Evolutionary conservation across 2,888 invertebrate genomes (phyloP), one percentile per base, ranked within the genome.

Genomic region (Sepioteuthis lessoniana): DNA sequence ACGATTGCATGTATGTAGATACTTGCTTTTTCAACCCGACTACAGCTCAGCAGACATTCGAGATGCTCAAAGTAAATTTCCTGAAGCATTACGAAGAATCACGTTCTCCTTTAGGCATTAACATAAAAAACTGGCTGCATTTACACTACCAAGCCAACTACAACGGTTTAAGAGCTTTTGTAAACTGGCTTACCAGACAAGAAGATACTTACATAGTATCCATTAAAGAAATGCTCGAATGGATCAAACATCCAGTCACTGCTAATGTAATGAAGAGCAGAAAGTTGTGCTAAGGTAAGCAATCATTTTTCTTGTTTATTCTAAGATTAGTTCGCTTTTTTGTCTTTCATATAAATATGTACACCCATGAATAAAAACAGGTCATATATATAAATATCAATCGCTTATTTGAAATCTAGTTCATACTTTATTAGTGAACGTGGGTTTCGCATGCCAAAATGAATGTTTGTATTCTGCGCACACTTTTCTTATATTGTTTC

Each of bases 31-130:
- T 95, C 37, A 95, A 95, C 47, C 95, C 96, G 13, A 94, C 94
- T 21, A 95, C 95, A 16, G 95, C 95, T n/a, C 95, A 95, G 31
- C 95, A 96, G 35, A 96, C 96, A 8, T 95, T 95, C 55, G 90
- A 95, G 16, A 98, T 98, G 97, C 98, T 98, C 95, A 96, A 98
- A 93, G 98, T 98, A 95, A 99, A 99, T 97, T 99, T 99, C 97
- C 98, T 98, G 93, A 97, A 98, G 1, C 98, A 98, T 95, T 98
- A 98, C 96, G 95, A 97, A 1, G 97, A 97, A 16, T 98, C 98
- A 96, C 95, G 96, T 94, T 98, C 99, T 0, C 99, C 99, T 0
- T 98, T 98, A 95, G 98, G 99, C 0, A 97, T 99, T 46, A 98
- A 98, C 96, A 98, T 99, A 94, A 98, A 98, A 96, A 98, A 98